Conservation (phyloP, 2,113 vertebrate species). For the Lasiurus borealis region DNA sequence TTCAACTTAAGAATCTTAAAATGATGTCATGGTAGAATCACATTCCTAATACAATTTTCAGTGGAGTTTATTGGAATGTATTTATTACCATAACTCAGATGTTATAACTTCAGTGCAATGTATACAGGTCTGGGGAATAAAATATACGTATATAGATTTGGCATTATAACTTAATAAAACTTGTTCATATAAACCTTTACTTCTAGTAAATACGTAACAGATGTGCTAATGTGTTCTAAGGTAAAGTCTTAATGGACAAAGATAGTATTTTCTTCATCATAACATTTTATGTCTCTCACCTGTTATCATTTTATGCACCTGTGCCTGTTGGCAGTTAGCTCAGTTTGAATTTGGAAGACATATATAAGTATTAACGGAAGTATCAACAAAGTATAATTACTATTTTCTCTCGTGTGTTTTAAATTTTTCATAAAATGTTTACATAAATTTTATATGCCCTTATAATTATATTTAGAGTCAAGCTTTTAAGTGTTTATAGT, state of each 20-base stretch:
- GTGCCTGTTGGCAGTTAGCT: conserved; percentile 80
- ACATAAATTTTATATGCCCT: conserved; percentile 29
- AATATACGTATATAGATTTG: not conserved
- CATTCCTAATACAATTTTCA: not conserved
- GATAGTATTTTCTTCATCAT: conserved; percentile 83
- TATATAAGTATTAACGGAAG: conserved; percentile 47
- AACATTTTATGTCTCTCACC: conserved; percentile 86
- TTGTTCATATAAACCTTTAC: conserved; percentile 59
- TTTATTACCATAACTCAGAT: not conserved
- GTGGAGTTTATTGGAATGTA: not conserved
- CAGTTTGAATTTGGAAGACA: conserved; percentile 80
- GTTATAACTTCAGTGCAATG: not conserved
- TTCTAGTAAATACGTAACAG: conserved; percentile 82
- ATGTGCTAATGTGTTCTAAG: conserved; percentile 82
- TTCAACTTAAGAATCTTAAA: not conserved
- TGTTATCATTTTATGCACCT: conserved; percentile 85
- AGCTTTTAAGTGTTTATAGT: not conserved
- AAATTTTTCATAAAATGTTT: conserved; percentile 73
- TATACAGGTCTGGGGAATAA: not conserved
- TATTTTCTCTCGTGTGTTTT: conserved; percentile 79
- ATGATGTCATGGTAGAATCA: not conserved
- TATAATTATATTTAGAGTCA: conserved; percentile 56
- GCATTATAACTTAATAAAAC: conserved; percentile 53
- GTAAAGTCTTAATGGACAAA: conserved; percentile 82
- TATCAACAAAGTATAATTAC: conserved; percentile 76